phyloP scores from a whole-genome alignment of 2,888 invertebrate species.

The Meloe dianella region DNA sequence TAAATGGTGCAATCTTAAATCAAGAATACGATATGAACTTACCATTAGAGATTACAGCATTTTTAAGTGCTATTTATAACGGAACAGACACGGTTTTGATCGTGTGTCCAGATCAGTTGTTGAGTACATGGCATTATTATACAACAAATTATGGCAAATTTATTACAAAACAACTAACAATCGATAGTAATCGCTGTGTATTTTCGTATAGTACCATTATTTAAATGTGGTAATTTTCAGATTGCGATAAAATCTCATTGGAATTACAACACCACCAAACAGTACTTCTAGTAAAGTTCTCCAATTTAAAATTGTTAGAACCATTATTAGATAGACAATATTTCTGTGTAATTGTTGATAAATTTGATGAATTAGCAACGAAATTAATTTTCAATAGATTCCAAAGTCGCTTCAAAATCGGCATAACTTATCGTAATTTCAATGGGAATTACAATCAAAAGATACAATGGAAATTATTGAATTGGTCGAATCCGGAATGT shows the following conservation, averaged over 20 bases:
- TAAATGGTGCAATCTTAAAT: slow-evolving; percentile 52
- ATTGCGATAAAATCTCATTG: background rate
- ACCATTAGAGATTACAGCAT: slow-evolving; percentile 46
- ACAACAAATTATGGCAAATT: slow-evolving; percentile 41
- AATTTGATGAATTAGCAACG: slow-evolving; percentile 48
- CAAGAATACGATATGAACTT: slow-evolving; percentile 49
- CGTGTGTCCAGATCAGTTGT: slow-evolving; percentile 40
- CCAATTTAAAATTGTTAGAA: slow-evolving; percentile 44
- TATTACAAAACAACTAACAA: background rate
- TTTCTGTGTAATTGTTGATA: slow-evolving; percentile 48
- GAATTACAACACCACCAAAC: slow-evolving; percentile 7
- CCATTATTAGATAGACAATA: slow-evolving; percentile 41
- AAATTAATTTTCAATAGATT: slow-evolving; percentile 47
- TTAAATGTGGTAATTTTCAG: background rate
- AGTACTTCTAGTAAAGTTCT: slow-evolving; percentile 42
- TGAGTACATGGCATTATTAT: slow-evolving; percentile 48
- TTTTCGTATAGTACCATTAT: background rate
- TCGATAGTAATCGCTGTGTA: background rate
- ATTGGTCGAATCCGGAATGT: slow-evolving; percentile 51
- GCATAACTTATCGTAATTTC: slow-evolving; percentile 51
- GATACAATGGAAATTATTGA: slow-evolving; percentile 52
- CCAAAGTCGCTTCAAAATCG: slow-evolving; percentile 49
- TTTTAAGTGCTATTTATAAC: slow-evolving; percentile 43
- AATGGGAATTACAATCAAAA: slow-evolving; percentile 51
- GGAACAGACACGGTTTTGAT: slow-evolving; percentile 40